Base-by-base conservation (phyloP, 2,113 vertebrate genomes). In the Pandion haliaetus region DNA sequence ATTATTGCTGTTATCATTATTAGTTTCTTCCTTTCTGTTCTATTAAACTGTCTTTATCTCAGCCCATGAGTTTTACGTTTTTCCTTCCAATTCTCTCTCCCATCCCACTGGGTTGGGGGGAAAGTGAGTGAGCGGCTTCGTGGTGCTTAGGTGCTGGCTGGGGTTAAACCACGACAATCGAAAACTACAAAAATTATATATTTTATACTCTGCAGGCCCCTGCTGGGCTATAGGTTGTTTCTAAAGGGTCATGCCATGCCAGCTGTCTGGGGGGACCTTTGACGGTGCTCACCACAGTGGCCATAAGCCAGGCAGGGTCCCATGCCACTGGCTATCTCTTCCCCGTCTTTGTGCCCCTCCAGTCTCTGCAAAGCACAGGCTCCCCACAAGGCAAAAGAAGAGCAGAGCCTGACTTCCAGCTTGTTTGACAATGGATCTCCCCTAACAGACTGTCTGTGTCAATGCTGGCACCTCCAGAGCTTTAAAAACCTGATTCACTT, bases 201-300 rank as follows among this genome's bases (percentile, higher is more conserved):
- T 80, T 31, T 80, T 34, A 10, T 42, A 23, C 32, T 6, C 58
- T 74, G 2, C 28, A 49, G 65, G 9, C 19, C 36, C 16, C 12
- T 1, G 4, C 38, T 50, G 78, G 49, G 40, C 40, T 57, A 8
- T 49, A 36, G 54, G 12, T 2, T 93, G 19, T 85, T 90, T 58
- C 28, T 71, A 8, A 71, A 62, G 49, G 20, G 32, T 34, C 54
- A 12, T 62, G 66, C 40, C 9, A 5, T 25, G 76, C 14, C 59
- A 59, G 14, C 2, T 58, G 3, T 73, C 47, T 9, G 19, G 16
- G 25, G 9, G 20, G 5, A n/a, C 29, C 52, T 71, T 32, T 61
- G 78, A 11, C 0, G 0, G 5, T 0, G 2, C 32, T 80, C 1
- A 2, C 14, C 15, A 5, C 32, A 6, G 2, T 12, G 28, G 12